phyloP scores from a whole-genome alignment of 2,888 invertebrate genomes.

The Liodrosophila aerea region DNA sequence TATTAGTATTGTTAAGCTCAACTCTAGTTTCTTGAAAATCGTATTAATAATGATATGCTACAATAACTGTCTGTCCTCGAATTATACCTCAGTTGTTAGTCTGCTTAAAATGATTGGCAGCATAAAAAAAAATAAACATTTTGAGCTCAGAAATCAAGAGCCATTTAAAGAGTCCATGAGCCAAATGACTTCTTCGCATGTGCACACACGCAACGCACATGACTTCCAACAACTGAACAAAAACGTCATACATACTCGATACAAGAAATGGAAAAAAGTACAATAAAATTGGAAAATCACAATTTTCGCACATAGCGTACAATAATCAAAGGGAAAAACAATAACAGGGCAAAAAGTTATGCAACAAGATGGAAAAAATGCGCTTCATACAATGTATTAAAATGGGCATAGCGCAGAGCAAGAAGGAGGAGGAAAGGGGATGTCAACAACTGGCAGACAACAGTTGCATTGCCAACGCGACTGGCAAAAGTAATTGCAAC shows the following conservation, averaged over 20 bases:
- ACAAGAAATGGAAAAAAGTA: slow-evolving; percentile 8
- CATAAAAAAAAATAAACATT: too few species aligned
- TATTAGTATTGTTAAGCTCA: too few species aligned
- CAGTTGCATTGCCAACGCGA: slow-evolving; percentile 20
- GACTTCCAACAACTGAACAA: too few species aligned
- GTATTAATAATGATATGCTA: too few species aligned
- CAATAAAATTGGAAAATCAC: neutral
- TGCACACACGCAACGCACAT: neutral
- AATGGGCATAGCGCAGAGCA: too few species aligned
- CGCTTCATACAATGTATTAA: too few species aligned
- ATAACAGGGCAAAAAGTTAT: slow-evolving; percentile 24
- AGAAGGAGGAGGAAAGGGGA: too few species aligned
- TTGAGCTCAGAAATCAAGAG: neutral
- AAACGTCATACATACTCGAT: neutral
- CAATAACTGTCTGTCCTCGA: too few species aligned
- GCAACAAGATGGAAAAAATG: slow-evolving; percentile 16
- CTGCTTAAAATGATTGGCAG: too few species aligned
- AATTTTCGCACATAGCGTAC: slow-evolving; percentile 20
- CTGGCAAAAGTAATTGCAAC: slow-evolving; percentile 63
- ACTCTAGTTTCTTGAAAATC: too few species aligned
- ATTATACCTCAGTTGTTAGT: too few species aligned
- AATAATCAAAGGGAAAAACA: slow-evolving; percentile 26
- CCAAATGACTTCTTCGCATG: neutral
- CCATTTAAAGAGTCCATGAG: neutral
- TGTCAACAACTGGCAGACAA: too few species aligned